Evolutionary conservation across 1,140 invertebrate species (phyloP).

Genomic region (Drepana arcuata): DNA sequence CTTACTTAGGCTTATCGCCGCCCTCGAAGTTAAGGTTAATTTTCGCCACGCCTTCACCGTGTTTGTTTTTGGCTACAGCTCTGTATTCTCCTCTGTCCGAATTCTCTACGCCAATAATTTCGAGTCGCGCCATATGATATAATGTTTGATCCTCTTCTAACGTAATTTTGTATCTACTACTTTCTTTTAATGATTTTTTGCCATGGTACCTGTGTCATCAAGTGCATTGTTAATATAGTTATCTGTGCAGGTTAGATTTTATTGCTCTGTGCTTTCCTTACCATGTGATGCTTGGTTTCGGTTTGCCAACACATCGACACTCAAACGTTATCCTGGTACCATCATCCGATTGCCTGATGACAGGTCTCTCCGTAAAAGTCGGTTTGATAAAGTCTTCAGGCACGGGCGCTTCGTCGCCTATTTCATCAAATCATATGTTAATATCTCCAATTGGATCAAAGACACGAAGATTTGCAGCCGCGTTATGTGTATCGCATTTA

Average conservation of each 20-base stretch:
- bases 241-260: constrained; percentile 4
- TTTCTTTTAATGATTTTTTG: constrained; percentile 83
- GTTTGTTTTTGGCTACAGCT: constrained; percentile 92
- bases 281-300: constrained; percentile 93
- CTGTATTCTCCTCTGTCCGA: constrained; percentile 94
- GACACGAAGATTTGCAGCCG: constrained; percentile 39
- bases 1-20: constrained; percentile 89
- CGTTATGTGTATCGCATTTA: constrained; percentile 38
- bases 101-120: constrained; percentile 87
- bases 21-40: constrained; percentile 97
- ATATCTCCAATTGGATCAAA: constrained; percentile 15
- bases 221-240: constrained; percentile 9
- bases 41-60: constrained; percentile 92
- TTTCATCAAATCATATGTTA: constrained; percentile 34
- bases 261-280: constrained; percentile 71
- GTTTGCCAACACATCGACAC: constrained; percentile 95
- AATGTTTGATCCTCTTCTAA: constrained; percentile 89
- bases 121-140: constrained; percentile 89
- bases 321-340: constrained; percentile 94
- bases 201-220: constrained; percentile 84
- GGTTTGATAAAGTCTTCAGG: constrained; percentile 93
- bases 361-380: constrained; percentile 95
- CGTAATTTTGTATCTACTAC: constrained; percentile 83
- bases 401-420: constrained; percentile 93
- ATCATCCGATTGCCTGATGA: constrained; percentile 95